A percentile compares a stretch with the other conserved stretches of the same genome.
phyloP scores from a whole-genome alignment of 1,140 invertebrate species.

The Drosophila subpulchrella region DNA sequence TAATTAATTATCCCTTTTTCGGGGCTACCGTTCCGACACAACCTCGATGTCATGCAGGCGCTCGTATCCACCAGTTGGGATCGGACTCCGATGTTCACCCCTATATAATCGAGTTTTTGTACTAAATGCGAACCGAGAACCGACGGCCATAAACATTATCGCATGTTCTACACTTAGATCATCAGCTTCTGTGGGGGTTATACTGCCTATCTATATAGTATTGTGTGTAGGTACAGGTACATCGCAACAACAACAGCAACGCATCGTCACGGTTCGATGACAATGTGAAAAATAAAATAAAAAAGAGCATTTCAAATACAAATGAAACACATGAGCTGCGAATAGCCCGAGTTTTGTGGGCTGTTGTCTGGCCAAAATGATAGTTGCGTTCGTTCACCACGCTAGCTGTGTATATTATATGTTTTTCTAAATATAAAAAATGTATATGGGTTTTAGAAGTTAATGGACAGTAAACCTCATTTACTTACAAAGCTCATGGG shows the following conservation, averaged over 20 bases:
- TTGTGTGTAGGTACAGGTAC: slow-evolving; percentile 59
- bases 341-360: slow-evolving; percentile 33
- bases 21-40: slow-evolving; percentile 45
- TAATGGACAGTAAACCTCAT: neutral
- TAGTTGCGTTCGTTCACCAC: slow-evolving; percentile 31
- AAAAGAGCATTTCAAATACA: slow-evolving; percentile 45
- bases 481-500: neutral
- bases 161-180: slow-evolving; percentile 81
- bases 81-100: slow-evolving; percentile 55
- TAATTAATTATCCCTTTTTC: slow-evolving; percentile 76
- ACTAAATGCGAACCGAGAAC: slow-evolving; percentile 27
- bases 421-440: slow-evolving; percentile 6
- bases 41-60: slow-evolving; percentile 64
- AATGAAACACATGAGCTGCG: slow-evolving; percentile 57
- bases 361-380: slow-evolving; percentile 50
- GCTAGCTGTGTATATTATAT: slow-evolving; percentile 15
- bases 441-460: neutral
- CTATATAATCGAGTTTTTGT: slow-evolving; percentile 50
- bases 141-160: slow-evolving; percentile 73
- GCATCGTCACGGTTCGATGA: slow-evolving; percentile 78
- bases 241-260: slow-evolving; percentile 48
- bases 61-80: slow-evolving; percentile 20
- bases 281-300: slow-evolving; percentile 61
- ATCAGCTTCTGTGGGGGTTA: slow-evolving; percentile 68
- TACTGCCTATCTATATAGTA: slow-evolving; percentile 22